Conservation (phyloP, 1,140 invertebrate genomes). For the Adelges cooleyi region DNA sequence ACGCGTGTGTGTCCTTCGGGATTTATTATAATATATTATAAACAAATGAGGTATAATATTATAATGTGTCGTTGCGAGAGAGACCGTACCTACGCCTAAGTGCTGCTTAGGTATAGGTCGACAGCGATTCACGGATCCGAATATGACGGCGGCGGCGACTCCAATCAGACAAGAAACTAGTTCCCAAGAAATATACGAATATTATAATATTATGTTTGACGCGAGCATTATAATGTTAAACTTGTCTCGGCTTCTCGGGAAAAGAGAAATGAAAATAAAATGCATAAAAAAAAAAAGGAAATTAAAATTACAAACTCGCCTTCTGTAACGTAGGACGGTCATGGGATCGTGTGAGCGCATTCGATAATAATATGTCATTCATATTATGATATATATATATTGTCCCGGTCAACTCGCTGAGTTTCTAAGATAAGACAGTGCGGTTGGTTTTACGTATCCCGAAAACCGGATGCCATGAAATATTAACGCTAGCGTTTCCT, state of each 20-base stretch:
- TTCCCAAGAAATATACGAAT: constrained; percentile 10
- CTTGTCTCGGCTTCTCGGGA: not conserved
- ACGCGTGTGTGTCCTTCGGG: no score
- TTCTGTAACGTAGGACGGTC: no score
- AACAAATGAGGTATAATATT: no score
- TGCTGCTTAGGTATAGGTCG: no score
- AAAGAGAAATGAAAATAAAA: not conserved
- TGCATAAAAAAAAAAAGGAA: not conserved
- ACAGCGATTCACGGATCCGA: no score
- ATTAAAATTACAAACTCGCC: no score
- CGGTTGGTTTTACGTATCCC: not conserved
- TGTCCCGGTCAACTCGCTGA: not conserved
- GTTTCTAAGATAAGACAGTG: no score
- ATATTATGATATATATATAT: not conserved
- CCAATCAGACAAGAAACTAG: constrained; percentile 14
- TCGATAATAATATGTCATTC: not conserved
- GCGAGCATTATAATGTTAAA: constrained; percentile 14
- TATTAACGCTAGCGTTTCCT: not conserved
- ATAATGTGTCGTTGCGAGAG: no score
- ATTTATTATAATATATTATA: no score
- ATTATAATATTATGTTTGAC: no score
- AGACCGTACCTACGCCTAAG: no score
- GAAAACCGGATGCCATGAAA: constrained; percentile 1
- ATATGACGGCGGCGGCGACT: not conserved
- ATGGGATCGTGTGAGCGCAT: no score